Evolutionary conservation across 1,140 invertebrate species (phyloP), one percentile per base, ranked within the genome.

Genomic region (Reticulitermes speratus): DNA sequence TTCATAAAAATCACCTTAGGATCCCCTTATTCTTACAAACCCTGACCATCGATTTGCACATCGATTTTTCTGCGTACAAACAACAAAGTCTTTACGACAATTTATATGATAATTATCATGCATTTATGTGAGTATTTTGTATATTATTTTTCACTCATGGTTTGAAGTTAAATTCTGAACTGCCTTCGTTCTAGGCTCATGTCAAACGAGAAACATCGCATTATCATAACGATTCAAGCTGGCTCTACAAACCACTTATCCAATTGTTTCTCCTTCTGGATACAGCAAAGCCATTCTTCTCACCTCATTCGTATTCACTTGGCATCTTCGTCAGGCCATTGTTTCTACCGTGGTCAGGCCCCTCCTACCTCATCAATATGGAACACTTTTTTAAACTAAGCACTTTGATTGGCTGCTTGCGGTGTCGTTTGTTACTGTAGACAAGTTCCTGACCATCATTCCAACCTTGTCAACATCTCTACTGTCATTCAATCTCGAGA

Each of bases 371-470:
- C 65, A 75, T 75, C 65, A 75, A 75, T 75, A 75, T 75, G 65
- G 65, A 75, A 75, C 65, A 75, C 65, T 75, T 75, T 38, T 75
- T 75, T 75, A 75, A 75, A 75, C 65, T 75, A 75, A 75, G 65
- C 65, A 75, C 65, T 75, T 75, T 75, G 65, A 75, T 75, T 75
- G 65, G 65, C 65, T 75, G 65, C 65, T 75, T 75, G 65, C 65
- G 25, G 65, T 75, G 65, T 75, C 25, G 65, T 75, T 75, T 75
- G 65, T 75, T 75, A 75, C 65, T 75, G 65, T 9, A 75, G 65
- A 75, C 65, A 75, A 75, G 65, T 75, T 75, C 65, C n/a, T 75
- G 65, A 75, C 65, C 65, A 75, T 75, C 65, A 75, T 75, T 75
- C 65, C 25, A 75, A 75, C 65, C 65, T 75, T 75, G 65, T 75